Conservation (phyloP, 2,797 vertebrate genomes). For the Neopelma chrysocephalum region DNA sequence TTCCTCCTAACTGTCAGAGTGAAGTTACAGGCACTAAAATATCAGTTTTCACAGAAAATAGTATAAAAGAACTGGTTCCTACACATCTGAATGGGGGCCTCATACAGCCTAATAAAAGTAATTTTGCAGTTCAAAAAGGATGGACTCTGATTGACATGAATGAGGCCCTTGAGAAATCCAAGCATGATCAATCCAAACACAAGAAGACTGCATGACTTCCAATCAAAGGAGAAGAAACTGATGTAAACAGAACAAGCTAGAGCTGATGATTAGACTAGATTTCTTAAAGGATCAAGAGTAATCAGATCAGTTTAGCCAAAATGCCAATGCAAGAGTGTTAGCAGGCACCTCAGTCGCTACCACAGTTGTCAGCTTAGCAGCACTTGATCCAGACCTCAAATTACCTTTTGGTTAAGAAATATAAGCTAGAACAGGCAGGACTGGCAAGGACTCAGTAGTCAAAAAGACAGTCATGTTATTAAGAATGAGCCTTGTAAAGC, state of each 20-base stretch:
- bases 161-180: background rate
- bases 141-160: background rate
- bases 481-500: background rate
- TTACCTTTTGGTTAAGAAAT: background rate
- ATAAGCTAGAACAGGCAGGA: background rate
- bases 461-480: background rate
- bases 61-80: background rate
- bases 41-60: constrained; percentile 14
- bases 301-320: background rate
- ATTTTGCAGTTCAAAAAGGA: background rate
- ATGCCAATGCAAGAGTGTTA: background rate
- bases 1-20: background rate
- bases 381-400: background rate
- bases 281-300: background rate
- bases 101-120: background rate
- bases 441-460: background rate
- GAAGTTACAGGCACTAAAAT: constrained; percentile 5
- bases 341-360: background rate
- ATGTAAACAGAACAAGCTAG: background rate
- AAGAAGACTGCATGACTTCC: background rate
- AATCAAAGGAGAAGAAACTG: background rate
- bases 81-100: background rate
- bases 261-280: background rate
- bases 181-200: constrained; percentile 7
- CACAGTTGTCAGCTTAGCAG: background rate